Percentiles rank a stretch among this genome's conserved stretches.
These are phyloP conservation scores for Onychomys torridus DNA, from an alignment of 2,797 vertebrate genomes.

Conservation along the genomic window DNA sequence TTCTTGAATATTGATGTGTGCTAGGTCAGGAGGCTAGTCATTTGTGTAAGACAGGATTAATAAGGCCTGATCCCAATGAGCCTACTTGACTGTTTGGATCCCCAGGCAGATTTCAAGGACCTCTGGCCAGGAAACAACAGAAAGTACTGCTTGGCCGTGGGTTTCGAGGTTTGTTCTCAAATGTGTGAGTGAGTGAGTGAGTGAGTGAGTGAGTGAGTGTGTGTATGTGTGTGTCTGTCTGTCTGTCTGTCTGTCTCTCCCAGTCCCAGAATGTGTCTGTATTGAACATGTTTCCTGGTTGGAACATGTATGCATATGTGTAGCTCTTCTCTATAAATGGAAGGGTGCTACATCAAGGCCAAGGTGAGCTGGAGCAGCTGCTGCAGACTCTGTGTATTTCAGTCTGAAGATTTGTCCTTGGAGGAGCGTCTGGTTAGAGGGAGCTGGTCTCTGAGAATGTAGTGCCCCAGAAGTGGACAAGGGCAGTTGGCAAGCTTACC, in stretches of 20 bases:
- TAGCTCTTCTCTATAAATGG: neutral
- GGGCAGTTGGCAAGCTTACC: slow-evolving; percentile 71
- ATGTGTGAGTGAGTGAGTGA: neutral
- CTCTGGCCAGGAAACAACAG: slow-evolving; percentile 67
- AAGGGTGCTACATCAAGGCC: slow-evolving; percentile 18
- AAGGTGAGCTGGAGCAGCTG: neutral
- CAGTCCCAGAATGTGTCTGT: slow-evolving; percentile 45
- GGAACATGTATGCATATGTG: neutral
- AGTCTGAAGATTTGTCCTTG: slow-evolving; percentile 39
- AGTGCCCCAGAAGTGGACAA: slow-evolving; percentile 54
- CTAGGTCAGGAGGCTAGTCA: slow-evolving; percentile 49
- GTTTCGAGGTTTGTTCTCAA: slow-evolving; percentile 50
- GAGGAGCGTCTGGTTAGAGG: slow-evolving; percentile 10
- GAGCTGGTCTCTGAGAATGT: slow-evolving; percentile 34
- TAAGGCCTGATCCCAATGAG: slow-evolving; percentile 44
- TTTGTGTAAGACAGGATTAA: slow-evolving; percentile 26
- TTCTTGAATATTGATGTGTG: slow-evolving; percentile 37
- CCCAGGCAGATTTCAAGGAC: slow-evolving; percentile 39
- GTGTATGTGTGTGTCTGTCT: no score
- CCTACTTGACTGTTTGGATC: slow-evolving; percentile 38
- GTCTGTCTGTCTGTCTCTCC: no score
- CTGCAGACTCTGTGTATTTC: neutral
- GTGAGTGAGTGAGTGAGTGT: no score
- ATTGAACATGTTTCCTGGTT: slow-evolving; percentile 55
- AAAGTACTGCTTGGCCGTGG: slow-evolving; percentile 59